Evolutionary conservation across 2,113 vertebrate genomes (phyloP).

Genomic region (Dipodomys spectabilis): DNA sequence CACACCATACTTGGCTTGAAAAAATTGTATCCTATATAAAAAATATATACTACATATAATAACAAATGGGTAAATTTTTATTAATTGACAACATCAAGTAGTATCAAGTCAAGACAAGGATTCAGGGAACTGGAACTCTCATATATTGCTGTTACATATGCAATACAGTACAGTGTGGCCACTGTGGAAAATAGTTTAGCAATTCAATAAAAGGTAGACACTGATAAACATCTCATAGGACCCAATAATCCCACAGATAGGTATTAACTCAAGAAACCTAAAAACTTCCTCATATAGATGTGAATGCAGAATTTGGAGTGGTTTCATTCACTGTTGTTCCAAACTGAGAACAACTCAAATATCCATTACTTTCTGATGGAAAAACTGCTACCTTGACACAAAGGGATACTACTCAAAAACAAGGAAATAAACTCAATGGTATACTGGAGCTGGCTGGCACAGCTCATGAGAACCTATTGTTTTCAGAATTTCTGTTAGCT

Average conservation of each 20-base stretch:
- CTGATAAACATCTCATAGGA: background rate
- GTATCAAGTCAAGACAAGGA: background rate
- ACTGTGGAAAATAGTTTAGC: background rate
- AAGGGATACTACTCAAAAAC: background rate
- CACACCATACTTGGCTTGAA: too few species aligned
- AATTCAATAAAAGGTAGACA: background rate
- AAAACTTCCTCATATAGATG: background rate
- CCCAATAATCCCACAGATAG: background rate
- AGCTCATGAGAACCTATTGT: background rate
- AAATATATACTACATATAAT: background rate
- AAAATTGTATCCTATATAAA: too few species aligned
- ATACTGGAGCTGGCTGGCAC: background rate
- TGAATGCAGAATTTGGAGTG: background rate
- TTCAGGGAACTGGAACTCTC: background rate
- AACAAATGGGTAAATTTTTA: conserved; percentile 39
- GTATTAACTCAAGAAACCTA: conserved; percentile 24
- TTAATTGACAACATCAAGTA: conserved; percentile 29
- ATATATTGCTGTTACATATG: background rate
- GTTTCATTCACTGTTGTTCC: background rate
- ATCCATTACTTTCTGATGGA: background rate
- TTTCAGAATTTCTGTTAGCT: conserved; percentile 16
- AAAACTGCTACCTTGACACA: background rate
- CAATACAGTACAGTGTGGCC: background rate
- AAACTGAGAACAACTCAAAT: conserved; percentile 31
- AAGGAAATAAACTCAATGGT: background rate